These are phyloP conservation scores for Melanotaenia boesemani DNA, from an alignment of 2,797 vertebrate genomes.

Conservation along the genomic window DNA sequence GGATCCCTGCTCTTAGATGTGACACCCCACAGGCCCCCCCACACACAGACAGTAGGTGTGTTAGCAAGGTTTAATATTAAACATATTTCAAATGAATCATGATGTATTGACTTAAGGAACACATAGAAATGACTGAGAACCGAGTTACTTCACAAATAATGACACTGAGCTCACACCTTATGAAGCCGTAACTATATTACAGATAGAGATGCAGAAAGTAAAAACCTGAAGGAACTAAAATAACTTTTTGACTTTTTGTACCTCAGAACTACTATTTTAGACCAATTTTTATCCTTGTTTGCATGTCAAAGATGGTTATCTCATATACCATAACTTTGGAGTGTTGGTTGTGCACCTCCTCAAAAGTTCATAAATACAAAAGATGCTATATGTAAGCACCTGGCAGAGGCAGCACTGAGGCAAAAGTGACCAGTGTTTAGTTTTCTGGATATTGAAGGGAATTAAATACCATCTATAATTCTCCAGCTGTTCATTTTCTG, in stretches of 20 bases:
- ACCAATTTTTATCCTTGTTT: neutral
- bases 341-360: too few species aligned
- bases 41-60: conserved; percentile 1
- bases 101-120: conserved; percentile 16
- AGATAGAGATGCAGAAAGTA: conserved; percentile 7
- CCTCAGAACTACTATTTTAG: neutral
- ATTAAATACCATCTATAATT: too few species aligned
- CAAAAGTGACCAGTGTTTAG: too few species aligned
- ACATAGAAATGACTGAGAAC: neutral
- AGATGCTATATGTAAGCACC: too few species aligned
- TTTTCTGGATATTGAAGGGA: too few species aligned
- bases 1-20: conserved; percentile 62
- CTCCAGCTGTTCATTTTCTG: too few species aligned
- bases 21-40: conserved; percentile 52
- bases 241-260: neutral
- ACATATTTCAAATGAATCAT: conserved; percentile 22
- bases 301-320: too few species aligned
- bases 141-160: conserved; percentile 13
- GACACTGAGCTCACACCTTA: neutral
- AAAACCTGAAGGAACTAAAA: neutral
- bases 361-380: too few species aligned
- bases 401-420: too few species aligned
- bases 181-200: conserved; percentile 2
- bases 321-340: too few species aligned
- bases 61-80: conserved; percentile 4